Percentiles rank a stretch among this genome's conserved stretches.
phyloP scores from a whole-genome alignment of 1,140 invertebrate species.

The Mactra quadrangularis region DNA sequence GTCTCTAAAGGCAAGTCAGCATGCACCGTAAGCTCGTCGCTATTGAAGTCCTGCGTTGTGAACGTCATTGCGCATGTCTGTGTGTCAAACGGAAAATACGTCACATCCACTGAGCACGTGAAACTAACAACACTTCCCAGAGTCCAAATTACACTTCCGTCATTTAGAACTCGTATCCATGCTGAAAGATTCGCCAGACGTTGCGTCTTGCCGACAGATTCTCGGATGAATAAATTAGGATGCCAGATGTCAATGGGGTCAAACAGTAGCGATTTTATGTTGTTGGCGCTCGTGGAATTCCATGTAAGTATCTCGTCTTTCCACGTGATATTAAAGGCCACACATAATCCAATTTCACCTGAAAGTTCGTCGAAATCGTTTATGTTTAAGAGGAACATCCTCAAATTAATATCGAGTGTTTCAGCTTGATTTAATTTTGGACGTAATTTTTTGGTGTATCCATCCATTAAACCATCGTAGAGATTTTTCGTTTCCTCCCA shows the following conservation, averaged over 20 bases:
- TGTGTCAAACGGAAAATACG: conserved; percentile 50
- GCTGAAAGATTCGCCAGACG: conserved; percentile 2
- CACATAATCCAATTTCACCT: conserved; percentile 26
- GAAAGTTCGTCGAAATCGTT: conserved; percentile 36
- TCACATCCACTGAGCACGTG: conserved; percentile 36
- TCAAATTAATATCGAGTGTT: background rate
- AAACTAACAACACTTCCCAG: conserved; percentile 1
- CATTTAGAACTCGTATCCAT: background rate
- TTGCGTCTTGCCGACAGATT: conserved; percentile 15
- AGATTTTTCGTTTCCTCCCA: too few species aligned
- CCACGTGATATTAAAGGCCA: conserved; percentile 19
- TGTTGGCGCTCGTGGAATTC: background rate
- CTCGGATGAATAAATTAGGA: conserved; percentile 3
- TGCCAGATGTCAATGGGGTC: conserved; percentile 26
- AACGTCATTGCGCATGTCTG: conserved; percentile 25
- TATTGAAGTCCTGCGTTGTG: background rate
- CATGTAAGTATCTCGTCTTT: conserved; percentile 27
- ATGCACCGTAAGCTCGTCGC: background rate
- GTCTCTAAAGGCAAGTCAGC: background rate
- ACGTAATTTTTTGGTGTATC: conserved; percentile 26
- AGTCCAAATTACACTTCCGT: conserved; percentile 12
- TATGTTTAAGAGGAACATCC: background rate
- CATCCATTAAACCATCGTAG: too few species aligned
- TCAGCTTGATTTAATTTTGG: conserved; percentile 6
- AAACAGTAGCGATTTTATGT: conserved; percentile 12